Conservation (phyloP, 1,140 invertebrate species). For the Heterodera carotae region DNA sequence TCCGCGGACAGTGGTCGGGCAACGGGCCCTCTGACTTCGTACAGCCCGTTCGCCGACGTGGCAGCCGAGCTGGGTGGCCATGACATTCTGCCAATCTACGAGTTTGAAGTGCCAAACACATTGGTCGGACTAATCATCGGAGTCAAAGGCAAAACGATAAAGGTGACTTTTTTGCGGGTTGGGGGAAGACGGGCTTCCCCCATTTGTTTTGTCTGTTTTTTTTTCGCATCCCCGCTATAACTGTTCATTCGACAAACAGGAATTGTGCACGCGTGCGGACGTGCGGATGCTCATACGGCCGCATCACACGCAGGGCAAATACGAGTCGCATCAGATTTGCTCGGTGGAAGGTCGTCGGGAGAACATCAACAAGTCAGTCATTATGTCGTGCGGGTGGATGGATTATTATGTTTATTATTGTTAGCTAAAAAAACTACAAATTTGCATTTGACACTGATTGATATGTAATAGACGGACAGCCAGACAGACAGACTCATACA, state of each 20-base stretch:
- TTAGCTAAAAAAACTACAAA: no score
- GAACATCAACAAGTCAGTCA: conserved; percentile 63
- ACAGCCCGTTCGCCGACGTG: conserved; percentile 44
- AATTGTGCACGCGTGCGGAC: conserved; percentile 59
- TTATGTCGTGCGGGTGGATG: no score
- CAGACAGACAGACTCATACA: no score
- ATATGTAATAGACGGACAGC: no score
- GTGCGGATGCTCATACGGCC: conserved; percentile 64
- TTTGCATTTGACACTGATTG: no score
- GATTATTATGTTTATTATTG: no score
- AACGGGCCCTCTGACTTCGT: conserved; percentile 47
- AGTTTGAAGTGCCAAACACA: conserved; percentile 65
- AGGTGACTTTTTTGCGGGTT: conserved; percentile 42
- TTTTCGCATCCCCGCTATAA: not conserved
- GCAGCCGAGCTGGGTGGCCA: conserved; percentile 24
- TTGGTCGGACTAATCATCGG: conserved; percentile 65
- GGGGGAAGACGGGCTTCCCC: no score
- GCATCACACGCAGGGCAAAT: conserved; percentile 56
- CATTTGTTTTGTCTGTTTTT: conserved; percentile 7
- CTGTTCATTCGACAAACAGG: conserved; percentile 48
- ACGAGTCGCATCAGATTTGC: conserved; percentile 63
- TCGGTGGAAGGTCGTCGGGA: conserved; percentile 62
- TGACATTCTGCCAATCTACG: conserved; percentile 56
- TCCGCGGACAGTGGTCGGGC: conserved; percentile 54
- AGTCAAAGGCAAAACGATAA: conserved; percentile 62